Evolutionary conservation across 2,888 invertebrate species (phyloP), one percentile per base, ranked within the genome.

Genomic region (Drosophila sordidula): DNA sequence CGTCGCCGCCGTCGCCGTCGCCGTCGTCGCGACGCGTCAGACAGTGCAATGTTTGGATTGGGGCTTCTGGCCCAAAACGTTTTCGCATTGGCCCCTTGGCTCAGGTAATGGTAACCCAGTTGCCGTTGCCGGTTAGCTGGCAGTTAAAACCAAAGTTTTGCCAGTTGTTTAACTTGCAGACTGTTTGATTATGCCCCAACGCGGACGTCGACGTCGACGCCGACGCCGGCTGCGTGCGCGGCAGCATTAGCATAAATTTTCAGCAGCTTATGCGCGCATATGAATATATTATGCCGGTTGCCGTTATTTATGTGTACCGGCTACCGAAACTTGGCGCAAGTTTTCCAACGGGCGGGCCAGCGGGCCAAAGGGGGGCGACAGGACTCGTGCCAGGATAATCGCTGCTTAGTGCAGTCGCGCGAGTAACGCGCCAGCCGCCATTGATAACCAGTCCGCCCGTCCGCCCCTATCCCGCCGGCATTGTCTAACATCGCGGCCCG

Each of bases 341-440:
- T 78, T 85, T 62, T 58, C 26, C 32, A 25, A 8, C 36, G 22
- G 16, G 11, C 0, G 0, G n/a, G 11, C 42, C 1, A 1, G 32
- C 1, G 5, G 8, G 18, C 9, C 11, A 2, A 9, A 4, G 14
- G n/a, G 46, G 26, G 32, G 26, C 6, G 34, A 39, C 80, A 71
- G 66, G 65, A 66, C 63, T 67, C 65, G 71, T 78, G 69, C 55
- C 87, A 70, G 78, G 87, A 89, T 85, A 85, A 89, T 84, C 85
- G 81, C 76, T 87, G 89, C 87, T 89, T 89, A 89, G 87, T 84
- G 89, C 84, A 84, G 73, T 86, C 75, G 84, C 63, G 81, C 87
- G 77, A 65, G 71, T 62, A 82, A 83, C 67, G 49, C 59, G 75
- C 58, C 68, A 67, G 46, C 41, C 42, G 65, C 76, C 76, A 70